Evolutionary conservation across 1,140 invertebrate genomes (phyloP).

Genomic region (Diabrotica virgifera): DNA sequence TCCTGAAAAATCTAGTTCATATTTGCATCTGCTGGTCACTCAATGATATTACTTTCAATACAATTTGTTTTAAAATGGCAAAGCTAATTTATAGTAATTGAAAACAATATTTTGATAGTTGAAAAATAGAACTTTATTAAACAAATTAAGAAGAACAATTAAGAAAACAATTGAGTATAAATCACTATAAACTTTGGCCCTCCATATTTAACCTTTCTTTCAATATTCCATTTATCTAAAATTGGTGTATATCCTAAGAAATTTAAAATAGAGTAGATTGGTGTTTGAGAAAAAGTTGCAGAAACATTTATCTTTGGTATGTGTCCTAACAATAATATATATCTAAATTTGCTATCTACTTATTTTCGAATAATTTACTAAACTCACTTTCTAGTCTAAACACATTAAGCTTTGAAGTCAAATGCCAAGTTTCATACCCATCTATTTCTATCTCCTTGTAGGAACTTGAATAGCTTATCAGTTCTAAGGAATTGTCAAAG

Average conservation of each 20-base stretch:
- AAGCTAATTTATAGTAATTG: no score
- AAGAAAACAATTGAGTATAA: no score
- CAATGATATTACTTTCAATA: no score
- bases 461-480: constrained; percentile 70
- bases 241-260: not conserved
- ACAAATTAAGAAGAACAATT: no score
- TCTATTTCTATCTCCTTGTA: constrained; percentile 56
- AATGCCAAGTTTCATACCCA: constrained; percentile 48
- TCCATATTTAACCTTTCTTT: not conserved
- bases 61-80: no score
- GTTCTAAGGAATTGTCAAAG: constrained; percentile 67
- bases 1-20: no score
- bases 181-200: no score
- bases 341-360: not conserved
- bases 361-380: constrained; percentile 54
- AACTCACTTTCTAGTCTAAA: constrained; percentile 65
- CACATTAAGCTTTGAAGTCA: constrained; percentile 62
- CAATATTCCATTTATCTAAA: not conserved
- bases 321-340: not conserved
- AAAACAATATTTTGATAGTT: no score
- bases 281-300: no score
- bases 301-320: no score
- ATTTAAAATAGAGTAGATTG: not conserved
- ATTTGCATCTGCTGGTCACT: no score
- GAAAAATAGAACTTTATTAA: no score